Evolutionary conservation across 2,797 vertebrate genomes (phyloP).

Genomic region (Lycodopsis pacificus): DNA sequence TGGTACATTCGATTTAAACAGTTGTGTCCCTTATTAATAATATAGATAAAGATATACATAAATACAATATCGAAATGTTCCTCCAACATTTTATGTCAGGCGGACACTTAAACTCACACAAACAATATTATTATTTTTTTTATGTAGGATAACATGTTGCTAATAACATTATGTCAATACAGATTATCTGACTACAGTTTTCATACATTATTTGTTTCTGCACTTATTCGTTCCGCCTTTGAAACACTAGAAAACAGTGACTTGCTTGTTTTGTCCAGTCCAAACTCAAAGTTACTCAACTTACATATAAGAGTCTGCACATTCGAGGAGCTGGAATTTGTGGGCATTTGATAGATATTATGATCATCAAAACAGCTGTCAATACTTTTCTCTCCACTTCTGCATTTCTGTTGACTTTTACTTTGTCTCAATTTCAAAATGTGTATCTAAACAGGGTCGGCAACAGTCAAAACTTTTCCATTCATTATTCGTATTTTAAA

Average conservation of each 20-base stretch:
- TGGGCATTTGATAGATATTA: neutral
- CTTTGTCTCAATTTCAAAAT: neutral
- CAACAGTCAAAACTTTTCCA: neutral
- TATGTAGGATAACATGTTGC: neutral
- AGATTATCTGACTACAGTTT: too few relatives aligned
- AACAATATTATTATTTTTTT: neutral
- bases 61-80: neutral
- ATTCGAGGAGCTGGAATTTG: neutral
- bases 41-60: neutral
- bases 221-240: neutral
- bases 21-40: neutral
- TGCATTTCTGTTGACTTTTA: neutral
- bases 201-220: too few relatives aligned
- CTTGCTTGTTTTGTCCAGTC: neutral
- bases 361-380: neutral
- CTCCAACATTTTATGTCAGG: neutral
- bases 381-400: neutral
- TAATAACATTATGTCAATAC: neutral
- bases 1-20: fast-evolving
- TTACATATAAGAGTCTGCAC: neutral
- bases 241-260: neutral
- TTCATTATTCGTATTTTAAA: neutral
- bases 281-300: neutral
- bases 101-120: neutral
- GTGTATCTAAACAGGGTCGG: neutral